Evolutionary conservation across 2,888 invertebrate genomes (phyloP).

Genomic region (Biston stratarius): DNA sequence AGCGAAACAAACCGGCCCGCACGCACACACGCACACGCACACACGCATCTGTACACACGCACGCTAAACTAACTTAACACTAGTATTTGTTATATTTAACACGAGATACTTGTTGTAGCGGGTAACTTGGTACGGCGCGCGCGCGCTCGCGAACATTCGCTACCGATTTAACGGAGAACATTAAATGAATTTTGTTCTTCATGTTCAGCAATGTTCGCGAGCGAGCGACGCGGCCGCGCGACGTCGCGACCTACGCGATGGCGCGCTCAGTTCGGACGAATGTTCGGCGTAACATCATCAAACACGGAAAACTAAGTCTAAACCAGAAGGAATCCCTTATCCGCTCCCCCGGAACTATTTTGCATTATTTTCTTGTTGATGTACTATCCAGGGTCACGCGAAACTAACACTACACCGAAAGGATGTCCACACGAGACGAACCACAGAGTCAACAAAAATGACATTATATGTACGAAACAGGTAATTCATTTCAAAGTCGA

Average conservation of each 20-base stretch:
- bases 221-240: slow-evolving; percentile 1
- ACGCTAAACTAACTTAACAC: slow-evolving; percentile 22
- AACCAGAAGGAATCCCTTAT: no score
- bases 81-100: slow-evolving; percentile 9
- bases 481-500: no score
- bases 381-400: no score
- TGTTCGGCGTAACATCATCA: neutral
- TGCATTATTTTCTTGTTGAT: no score
- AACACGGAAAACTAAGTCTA: neutral
- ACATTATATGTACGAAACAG: no score
- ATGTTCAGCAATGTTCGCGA: neutral
- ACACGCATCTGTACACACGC: slow-evolving; percentile 14
- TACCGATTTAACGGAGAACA: no score
- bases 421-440: no score
- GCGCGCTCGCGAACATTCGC: slow-evolving; percentile 13
- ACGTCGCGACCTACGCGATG: neutral
- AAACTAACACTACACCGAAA: no score
- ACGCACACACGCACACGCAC: slow-evolving; percentile 8
- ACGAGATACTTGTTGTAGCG: slow-evolving; percentile 4
- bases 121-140: slow-evolving; percentile 6
- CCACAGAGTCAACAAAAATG: no score
- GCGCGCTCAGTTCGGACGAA: neutral
- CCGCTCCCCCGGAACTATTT: neutral
- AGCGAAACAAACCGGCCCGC: neutral
- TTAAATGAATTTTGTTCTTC: no score